Base-by-base conservation (phyloP, 2,113 vertebrate genomes). In the Oceanodroma tethys region DNA sequence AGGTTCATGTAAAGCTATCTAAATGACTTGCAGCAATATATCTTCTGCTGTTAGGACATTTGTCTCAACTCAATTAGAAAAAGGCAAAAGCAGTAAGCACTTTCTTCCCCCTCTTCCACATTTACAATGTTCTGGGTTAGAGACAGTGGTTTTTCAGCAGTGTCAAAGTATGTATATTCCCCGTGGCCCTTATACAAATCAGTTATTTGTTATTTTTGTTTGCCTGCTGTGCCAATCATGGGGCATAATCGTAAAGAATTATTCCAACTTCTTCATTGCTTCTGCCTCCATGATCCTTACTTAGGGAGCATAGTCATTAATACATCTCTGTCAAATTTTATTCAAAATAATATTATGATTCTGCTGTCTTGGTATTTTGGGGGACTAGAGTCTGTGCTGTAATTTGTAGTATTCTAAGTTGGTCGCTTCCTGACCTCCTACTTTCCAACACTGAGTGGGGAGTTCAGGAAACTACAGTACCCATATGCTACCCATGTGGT, bases 321-420 rank as follows among this genome's bases (percentile, higher is more conserved):
- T 66, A 48, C 38, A 72, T 67, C 63, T 47, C 29, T 40, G 68
- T 87, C 30, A 86, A 86, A 85, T 86, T 75, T 65, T 62, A 78
- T 68, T 92, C 73, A 34, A n/a, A 94, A 88, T 93, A 88, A 92
- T 87, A 95, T 87, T 72, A 95, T 95, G 59, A 68, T 88, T 95
- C 82, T 94, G 45, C 30, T 96, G 67, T 74, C 84, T 95, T 85
- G 71, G 23, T 65, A 58, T 48, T 43, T 72, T 34, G 10, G 29
- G n/a, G 36, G 40, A 81, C 36, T 88, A 59, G 13, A 81, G 65
- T 21, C 32, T 79, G 65, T 59, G 62, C 50, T 86, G 65, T 74
- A 83, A 92, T 88, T 26, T 95, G 13, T 45, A 88, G 68, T 36
- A 67, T 13, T 89, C 22, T 84, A 63, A 59, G 32, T 73, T 42